Percentiles rank a stretch among this genome's conserved stretches.
Conservation (phyloP, 2,888 invertebrate species). For the Nemotelus pantherinus region DNA sequence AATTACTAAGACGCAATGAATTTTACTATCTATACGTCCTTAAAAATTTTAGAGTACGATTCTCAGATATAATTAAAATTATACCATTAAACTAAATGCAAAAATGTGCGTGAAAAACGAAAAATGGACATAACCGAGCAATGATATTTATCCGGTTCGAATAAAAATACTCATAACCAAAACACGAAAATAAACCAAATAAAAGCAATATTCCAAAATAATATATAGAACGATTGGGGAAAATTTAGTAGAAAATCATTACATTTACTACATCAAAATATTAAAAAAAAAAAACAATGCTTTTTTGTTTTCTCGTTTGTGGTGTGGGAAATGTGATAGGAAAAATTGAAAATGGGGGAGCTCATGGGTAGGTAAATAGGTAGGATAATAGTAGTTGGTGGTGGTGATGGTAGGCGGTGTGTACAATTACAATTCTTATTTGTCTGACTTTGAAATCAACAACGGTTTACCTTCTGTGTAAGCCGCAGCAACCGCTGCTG, state of each 20-base stretch:
- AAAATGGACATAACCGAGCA: conserved; percentile 17
- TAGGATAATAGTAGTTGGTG: background rate
- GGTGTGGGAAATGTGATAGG: background rate
- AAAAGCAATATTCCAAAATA: background rate
- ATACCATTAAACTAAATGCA: conserved; percentile 28
- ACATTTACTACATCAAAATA: conserved; percentile 31
- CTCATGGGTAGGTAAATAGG: background rate
- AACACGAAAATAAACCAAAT: conserved; percentile 14
- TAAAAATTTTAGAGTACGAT: background rate
- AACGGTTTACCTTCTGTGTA: conserved; percentile 67
- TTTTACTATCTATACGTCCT: no score
- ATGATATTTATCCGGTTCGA: conserved; percentile 29
- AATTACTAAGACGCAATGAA: background rate
- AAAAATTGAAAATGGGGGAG: background rate
- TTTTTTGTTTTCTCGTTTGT: background rate
- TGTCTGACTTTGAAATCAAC: conserved; percentile 66
- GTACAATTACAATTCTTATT: conserved; percentile 57
- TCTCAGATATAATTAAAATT: conserved; percentile 25
- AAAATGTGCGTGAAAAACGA: conserved; percentile 19
- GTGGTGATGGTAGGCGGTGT: conserved; percentile 31
- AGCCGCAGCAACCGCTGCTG: conserved; percentile 66
- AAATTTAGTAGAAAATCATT: conserved; percentile 32
- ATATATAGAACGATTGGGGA: conserved; percentile 10
- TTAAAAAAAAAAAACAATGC: conserved; percentile 3
- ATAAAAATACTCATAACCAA: conserved; percentile 18